Conservation (phyloP, 1,140 invertebrate genomes). For the Glossosoma conforme region DNA sequence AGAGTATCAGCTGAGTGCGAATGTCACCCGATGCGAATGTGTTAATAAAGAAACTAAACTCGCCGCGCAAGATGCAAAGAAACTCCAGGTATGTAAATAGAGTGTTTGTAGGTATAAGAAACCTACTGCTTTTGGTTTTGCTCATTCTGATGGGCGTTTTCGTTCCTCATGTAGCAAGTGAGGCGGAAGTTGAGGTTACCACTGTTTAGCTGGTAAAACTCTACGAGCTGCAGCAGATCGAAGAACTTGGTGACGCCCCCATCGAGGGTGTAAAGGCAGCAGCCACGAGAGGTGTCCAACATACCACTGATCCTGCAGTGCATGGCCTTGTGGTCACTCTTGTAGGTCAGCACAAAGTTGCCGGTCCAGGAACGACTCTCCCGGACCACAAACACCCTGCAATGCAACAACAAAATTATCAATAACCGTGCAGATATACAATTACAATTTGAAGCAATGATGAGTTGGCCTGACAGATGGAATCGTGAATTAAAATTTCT, state of each 20-base stretch:
- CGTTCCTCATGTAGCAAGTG: too few species aligned
- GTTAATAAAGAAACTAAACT: too few species aligned
- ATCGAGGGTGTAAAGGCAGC: not conserved
- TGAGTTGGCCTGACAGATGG: too few species aligned
- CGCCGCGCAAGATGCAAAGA: too few species aligned
- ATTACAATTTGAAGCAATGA: not conserved
- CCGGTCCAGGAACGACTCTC: not conserved
- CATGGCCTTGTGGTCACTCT: not conserved
- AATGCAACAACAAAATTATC: too few species aligned
- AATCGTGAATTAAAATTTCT: too few species aligned
- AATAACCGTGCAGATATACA: not conserved
- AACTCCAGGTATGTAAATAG: too few species aligned
- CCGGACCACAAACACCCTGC: not conserved
- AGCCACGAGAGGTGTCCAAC: not conserved
- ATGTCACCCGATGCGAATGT: too few species aligned
- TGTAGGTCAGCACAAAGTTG: not conserved
- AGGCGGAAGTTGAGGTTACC: not conserved
- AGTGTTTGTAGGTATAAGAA: too few species aligned
- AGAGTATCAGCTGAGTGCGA: too few species aligned
- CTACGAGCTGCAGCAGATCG: not conserved
- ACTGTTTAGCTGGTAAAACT: not conserved
- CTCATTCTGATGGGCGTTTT: too few species aligned
- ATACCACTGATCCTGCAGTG: not conserved
- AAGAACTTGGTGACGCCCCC: not conserved
- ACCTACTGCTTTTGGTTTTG: too few species aligned